Evolutionary conservation across 1,140 invertebrate species (phyloP).

Genomic region (Zophobas morio): DNA sequence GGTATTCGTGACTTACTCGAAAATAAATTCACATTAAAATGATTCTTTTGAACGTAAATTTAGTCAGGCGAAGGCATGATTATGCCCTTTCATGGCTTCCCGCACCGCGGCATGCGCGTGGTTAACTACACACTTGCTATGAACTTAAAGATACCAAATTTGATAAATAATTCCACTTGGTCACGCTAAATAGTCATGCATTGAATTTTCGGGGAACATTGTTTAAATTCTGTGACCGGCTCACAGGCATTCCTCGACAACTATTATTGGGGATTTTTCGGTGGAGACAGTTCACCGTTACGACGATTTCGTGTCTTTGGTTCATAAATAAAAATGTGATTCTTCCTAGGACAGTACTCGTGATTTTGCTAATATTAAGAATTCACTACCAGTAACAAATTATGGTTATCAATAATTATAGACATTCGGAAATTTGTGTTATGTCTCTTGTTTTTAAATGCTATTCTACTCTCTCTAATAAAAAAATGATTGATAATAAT

Average conservation of each 20-base stretch:
- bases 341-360: too few relatives aligned
- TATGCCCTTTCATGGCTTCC: constrained; percentile 50
- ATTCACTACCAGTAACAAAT: too few relatives aligned
- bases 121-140: constrained; percentile 48
- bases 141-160: constrained; percentile 50
- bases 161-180: constrained; percentile 52
- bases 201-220: constrained; percentile 40
- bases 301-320: background rate
- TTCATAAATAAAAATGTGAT: background rate
- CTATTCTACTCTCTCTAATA: too few relatives aligned
- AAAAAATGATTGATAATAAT: too few relatives aligned
- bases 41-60: constrained; percentile 51
- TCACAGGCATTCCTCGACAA: constrained; percentile 11
- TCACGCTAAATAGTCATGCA: constrained; percentile 50
- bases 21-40: constrained; percentile 49
- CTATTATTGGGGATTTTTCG: constrained; percentile 23
- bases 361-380: too few relatives aligned
- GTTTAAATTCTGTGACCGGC: constrained; percentile 35
- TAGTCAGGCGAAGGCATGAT: constrained; percentile 50
- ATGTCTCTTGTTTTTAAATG: too few relatives aligned
- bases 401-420: too few relatives aligned
- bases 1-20: constrained; percentile 50
- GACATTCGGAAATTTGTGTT: too few relatives aligned
- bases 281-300: background rate
- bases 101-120: constrained; percentile 42